Conservation (phyloP, 2,888 invertebrate genomes). For the Troides aeacus region DNA sequence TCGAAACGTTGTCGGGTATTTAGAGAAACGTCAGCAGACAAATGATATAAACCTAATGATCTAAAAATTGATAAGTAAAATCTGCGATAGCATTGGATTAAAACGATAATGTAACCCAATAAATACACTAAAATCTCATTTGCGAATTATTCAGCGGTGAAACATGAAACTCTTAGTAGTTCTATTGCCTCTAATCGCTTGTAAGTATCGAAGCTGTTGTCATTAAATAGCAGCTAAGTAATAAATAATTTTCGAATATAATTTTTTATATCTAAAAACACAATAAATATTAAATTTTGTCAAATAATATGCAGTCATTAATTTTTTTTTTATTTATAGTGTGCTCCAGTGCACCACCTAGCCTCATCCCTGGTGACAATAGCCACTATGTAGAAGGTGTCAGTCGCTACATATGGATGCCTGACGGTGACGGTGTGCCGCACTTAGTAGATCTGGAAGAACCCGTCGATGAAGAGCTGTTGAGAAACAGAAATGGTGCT, state of each 20-base stretch:
- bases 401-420: slow-evolving; percentile 45
- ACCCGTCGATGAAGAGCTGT: slow-evolving; percentile 28
- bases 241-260: background rate
- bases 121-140: background rate
- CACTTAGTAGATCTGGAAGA: slow-evolving; percentile 43
- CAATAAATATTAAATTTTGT: too few relatives aligned
- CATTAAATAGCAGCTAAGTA: background rate
- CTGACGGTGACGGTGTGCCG: slow-evolving; percentile 40
- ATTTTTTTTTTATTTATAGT: background rate
- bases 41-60: background rate
- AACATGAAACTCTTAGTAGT: slow-evolving; percentile 33
- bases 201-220: slow-evolving; percentile 28
- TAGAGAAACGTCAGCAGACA: too few relatives aligned
- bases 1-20: too few relatives aligned
- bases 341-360: slow-evolving; percentile 21
- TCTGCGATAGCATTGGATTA: slow-evolving; percentile 12
- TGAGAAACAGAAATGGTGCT: slow-evolving; percentile 36
- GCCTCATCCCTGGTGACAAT: slow-evolving; percentile 38
- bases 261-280: too few relatives aligned
- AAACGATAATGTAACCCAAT: slow-evolving; percentile 12
- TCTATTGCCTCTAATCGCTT: slow-evolving; percentile 26
- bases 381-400: slow-evolving; percentile 43
- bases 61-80: background rate
- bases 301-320: too few relatives aligned
- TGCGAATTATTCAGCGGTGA: background rate